Percentiles rank a stretch among this genome's conserved stretches.
These are phyloP conservation scores for Fissipunctia ypsillon DNA, from an alignment of 2,888 invertebrate species.

Conservation along the genomic window DNA sequence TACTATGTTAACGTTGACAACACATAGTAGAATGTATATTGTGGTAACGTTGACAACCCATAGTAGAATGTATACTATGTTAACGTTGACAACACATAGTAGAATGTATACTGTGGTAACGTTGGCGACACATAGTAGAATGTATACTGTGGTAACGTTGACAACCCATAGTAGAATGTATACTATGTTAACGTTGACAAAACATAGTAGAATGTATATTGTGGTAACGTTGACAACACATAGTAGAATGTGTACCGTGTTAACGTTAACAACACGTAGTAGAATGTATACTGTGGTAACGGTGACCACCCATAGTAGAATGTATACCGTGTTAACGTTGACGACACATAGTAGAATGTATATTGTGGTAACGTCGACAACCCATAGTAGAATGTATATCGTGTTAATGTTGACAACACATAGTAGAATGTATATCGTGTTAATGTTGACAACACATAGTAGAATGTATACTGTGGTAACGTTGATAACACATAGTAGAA, in stretches of 20 bases:
- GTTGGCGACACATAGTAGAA: conserved; percentile 20
- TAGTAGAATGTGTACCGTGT: conserved; percentile 73
- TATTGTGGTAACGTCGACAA: conserved; percentile 78
- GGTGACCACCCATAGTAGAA: conserved; percentile 20
- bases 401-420: conserved; percentile 81
- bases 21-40: conserved; percentile 67
- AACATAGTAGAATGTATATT: conserved; percentile 67
- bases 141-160: conserved; percentile 78
- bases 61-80: conserved; percentile 73
- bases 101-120: conserved; percentile 78
- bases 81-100: conserved; percentile 67
- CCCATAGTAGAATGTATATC: conserved; percentile 67
- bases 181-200: conserved; percentile 78
- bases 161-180: conserved; percentile 33
- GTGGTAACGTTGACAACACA: conserved; percentile 73
- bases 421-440: conserved; percentile 73
- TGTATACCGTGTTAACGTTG: conserved; percentile 78
- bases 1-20: conserved; percentile 78
- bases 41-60: conserved; percentile 73
- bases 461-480: conserved; percentile 78
- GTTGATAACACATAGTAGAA: conserved; percentile 21
- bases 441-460: conserved; percentile 77
- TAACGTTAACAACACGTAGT: conserved; percentile 67
- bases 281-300: conserved; percentile 78
- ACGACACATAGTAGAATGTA: conserved; percentile 33